Conservation (phyloP, 2,113 vertebrate species). For the Lasiurus cinereus region DNA sequence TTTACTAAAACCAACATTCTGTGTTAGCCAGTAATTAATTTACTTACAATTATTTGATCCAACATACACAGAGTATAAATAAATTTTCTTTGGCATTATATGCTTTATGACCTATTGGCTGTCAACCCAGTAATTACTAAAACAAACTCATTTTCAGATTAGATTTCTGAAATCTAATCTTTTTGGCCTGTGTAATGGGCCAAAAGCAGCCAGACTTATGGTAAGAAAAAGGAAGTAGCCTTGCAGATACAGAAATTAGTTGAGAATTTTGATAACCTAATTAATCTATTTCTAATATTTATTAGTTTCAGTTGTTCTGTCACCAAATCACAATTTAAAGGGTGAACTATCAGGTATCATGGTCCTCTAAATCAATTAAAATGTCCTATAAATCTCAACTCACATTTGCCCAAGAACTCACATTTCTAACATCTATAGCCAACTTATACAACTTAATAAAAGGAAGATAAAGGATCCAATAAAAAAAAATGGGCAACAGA, state of each 20-base stretch:
- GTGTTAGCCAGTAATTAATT: slow-evolving; percentile 1
- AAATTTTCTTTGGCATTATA: neutral
- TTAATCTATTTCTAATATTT: neutral
- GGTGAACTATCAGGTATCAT: neutral
- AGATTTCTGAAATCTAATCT: neutral
- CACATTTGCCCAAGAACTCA: neutral
- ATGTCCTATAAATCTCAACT: neutral
- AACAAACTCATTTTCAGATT: neutral
- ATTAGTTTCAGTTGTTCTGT: neutral
- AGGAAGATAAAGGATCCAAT: too few relatives aligned
- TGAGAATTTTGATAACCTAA: neutral
- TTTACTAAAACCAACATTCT: slow-evolving; percentile 1
- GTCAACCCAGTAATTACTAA: neutral
- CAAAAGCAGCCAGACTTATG: neutral
- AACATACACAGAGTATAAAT: neutral
- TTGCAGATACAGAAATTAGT: neutral
- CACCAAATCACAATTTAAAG: neutral
- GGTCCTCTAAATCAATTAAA: neutral
- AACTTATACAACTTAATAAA: too few relatives aligned
- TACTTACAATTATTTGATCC: neutral
- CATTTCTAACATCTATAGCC: neutral
- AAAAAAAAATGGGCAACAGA: too few relatives aligned
- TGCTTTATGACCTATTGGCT: slow-evolving; percentile 1
- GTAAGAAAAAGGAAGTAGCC: neutral
- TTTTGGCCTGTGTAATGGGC: neutral